These are phyloP conservation scores for Xerus inauris DNA, from an alignment of 2,113 vertebrate genomes.

Conservation along the genomic window DNA sequence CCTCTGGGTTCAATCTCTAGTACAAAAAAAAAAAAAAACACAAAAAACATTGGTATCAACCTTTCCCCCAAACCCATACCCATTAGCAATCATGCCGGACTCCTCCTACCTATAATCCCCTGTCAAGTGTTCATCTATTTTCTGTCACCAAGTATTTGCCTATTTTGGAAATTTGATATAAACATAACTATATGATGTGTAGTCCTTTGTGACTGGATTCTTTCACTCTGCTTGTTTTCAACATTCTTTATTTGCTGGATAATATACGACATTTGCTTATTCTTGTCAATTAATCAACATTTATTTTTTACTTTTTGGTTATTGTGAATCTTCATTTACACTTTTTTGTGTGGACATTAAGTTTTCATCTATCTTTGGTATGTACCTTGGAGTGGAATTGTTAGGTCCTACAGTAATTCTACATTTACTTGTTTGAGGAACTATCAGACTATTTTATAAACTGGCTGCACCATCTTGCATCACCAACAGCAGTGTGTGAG, in stretches of 20 bases:
- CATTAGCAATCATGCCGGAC: background rate
- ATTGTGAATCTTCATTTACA: background rate
- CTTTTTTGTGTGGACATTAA: background rate
- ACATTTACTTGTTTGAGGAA: background rate
- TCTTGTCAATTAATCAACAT: background rate
- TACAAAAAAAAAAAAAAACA: too few relatives aligned
- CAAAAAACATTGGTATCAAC: background rate
- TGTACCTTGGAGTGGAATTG: background rate
- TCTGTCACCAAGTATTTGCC: background rate
- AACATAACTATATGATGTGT: background rate
- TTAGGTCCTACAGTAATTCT: background rate
- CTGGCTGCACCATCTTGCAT: background rate
- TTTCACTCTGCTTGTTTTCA: slow-evolving; percentile 6
- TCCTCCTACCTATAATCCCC: background rate
- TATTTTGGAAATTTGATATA: slow-evolving; percentile 5
- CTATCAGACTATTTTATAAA: background rate
- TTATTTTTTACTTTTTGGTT: background rate
- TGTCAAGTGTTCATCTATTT: background rate
- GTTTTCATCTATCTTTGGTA: slow-evolving; percentile 4
- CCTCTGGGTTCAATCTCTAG: too few relatives aligned
- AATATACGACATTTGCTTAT: background rate
- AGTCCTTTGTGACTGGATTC: background rate
- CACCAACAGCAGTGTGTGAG: background rate
- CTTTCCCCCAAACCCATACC: background rate
- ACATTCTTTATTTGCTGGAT: background rate